phyloP scores from a whole-genome alignment of 1,140 invertebrate species.

The Ericerus pela region DNA sequence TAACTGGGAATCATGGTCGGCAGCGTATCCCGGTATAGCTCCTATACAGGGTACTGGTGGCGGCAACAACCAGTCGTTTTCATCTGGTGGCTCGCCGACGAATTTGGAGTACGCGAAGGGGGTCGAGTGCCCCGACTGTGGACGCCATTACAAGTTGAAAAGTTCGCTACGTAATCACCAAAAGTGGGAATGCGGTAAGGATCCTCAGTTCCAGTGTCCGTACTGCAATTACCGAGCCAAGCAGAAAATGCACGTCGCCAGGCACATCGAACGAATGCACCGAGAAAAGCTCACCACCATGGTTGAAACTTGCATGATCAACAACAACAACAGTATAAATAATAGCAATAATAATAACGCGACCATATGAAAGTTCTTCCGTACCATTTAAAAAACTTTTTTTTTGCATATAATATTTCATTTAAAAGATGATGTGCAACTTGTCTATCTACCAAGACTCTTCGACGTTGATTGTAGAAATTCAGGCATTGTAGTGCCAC shows the following conservation, averaged over 20 bases:
- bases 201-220: slow-evolving; percentile 65
- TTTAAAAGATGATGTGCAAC: no score
- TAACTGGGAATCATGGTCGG: slow-evolving; percentile 5
- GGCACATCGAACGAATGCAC: slow-evolving; percentile 62
- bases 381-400: no score
- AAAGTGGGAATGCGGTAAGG: slow-evolving; percentile 75
- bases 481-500: no score
- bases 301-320: slow-evolving; percentile 17
- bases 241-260: slow-evolving; percentile 71
- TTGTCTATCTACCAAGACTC: no score
- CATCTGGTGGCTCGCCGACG: not conserved
- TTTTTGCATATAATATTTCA: no score
- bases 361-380: not conserved
- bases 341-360: slow-evolving; percentile 9
- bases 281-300: slow-evolving; percentile 38
- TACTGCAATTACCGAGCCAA: slow-evolving; percentile 67
- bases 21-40: not conserved
- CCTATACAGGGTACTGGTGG: not conserved
- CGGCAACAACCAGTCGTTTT: not conserved
- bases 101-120: slow-evolving; percentile 15
- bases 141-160: slow-evolving; percentile 66
- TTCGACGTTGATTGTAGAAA: no score
- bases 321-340: slow-evolving; percentile 10
- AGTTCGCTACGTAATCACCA: slow-evolving; percentile 69
- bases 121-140: slow-evolving; percentile 59